Base-by-base conservation (phyloP, 2,113 vertebrate species). In the Vidua chalybeata region DNA sequence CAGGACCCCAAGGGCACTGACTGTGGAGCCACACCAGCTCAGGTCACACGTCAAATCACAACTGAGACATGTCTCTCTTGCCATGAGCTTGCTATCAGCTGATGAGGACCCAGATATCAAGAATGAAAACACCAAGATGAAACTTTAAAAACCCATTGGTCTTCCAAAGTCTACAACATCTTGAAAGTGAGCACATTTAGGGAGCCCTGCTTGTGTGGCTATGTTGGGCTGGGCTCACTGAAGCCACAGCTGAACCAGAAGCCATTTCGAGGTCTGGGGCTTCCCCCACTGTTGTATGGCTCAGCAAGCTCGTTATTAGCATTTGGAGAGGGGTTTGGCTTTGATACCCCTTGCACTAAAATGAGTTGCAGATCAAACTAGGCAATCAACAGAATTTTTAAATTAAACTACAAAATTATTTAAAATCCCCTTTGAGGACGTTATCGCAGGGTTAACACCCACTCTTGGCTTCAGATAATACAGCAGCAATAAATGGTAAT, bases 391-490 rank as follows among this genome's bases (percentile, higher is more conserved):
- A n/a, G 77, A 79, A 81, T 84, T 80, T 92, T 93, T 46, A 93
- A 86, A 75, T 56, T 55, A 84, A 89, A 51, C 71, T 49, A 66
- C 69, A 76, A 43, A 78, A 81, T 77, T 61, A 81, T 56, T 68
- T 88, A 17, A 91, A 81, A 56, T 49, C 52, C 52, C 52, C 51
- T 92, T 62, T 83, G 87, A 96, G 88, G 83, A 94, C 13, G 45
- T 85, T 90, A 95, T 51, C 84, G 64, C 45, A 56, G 87, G 83
- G 80, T 86, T 94, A 94, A 93, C 92, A 86, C 73, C 84, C 85
- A 88, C 72, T 69, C 78, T 82, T 66, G 69, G 74, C 71, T 91
- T 45, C 76, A 78, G 69, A 90, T 73, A 95, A 86, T 56, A 69
- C 5, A 91, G 72, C 41, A 46, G 56, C 81, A 72, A 75, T 80